These are phyloP conservation scores for Danaus plexippus DNA, from an alignment of 1,140 invertebrate species.

Conservation along the genomic window DNA sequence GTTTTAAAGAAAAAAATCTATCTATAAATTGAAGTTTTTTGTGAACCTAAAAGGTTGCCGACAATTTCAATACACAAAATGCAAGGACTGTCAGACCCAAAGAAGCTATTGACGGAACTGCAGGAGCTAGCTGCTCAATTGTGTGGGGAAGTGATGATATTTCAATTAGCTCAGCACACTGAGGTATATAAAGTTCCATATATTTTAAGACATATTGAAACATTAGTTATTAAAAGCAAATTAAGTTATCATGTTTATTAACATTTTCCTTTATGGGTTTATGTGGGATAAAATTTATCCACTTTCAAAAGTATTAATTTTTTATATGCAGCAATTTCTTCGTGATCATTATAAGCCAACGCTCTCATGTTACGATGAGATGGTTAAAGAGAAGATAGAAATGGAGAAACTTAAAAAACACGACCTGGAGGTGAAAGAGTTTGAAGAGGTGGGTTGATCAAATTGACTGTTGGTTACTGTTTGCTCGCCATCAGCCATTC, in stretches of 20 bases:
- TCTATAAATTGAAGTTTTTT: not conserved
- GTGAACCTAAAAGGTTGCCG: slow-evolving; percentile 70
- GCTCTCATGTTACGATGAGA: slow-evolving; percentile 87
- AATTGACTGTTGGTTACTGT: not conserved
- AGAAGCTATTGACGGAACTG: slow-evolving; percentile 73
- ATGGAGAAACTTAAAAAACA: slow-evolving; percentile 75
- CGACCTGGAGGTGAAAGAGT: slow-evolving; percentile 73
- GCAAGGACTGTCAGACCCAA: slow-evolving; percentile 77
- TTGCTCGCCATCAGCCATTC: not conserved
- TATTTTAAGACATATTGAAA: too few species aligned
- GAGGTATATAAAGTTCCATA: slow-evolving; percentile 50
- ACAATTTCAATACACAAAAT: slow-evolving; percentile 75
- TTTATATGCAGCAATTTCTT: slow-evolving; percentile 74
- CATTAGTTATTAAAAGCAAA: too few species aligned
- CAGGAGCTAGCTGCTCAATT: slow-evolving; percentile 68
- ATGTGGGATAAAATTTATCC: too few species aligned
- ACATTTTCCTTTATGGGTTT: too few species aligned
- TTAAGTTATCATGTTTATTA: too few species aligned
- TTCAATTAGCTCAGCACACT: slow-evolving; percentile 79
- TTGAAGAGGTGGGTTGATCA: slow-evolving; percentile 69
- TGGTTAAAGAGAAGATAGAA: slow-evolving; percentile 79
- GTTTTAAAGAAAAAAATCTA: too few species aligned
- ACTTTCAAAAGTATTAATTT: not conserved
- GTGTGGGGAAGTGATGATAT: slow-evolving; percentile 84
- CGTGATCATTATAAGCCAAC: slow-evolving; percentile 81